Percentiles rank a stretch among this genome's conserved stretches.
Evolutionary conservation across 2,888 invertebrate genomes (phyloP).

Genomic region (Drosophila merina): DNA sequence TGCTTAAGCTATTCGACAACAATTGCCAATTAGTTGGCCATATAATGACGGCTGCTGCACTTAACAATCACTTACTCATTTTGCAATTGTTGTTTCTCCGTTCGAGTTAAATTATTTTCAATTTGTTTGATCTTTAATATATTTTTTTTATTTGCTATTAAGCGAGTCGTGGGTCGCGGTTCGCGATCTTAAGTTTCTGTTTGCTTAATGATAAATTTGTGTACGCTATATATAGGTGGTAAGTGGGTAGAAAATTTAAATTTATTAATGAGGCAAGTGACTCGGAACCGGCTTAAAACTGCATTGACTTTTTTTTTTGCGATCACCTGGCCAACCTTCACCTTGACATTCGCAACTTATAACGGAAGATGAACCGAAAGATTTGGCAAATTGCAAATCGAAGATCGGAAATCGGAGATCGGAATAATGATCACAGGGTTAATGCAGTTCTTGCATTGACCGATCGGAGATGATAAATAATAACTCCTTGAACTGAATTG

Average conservation of each 20-base stretch:
- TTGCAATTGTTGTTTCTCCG: conserved; percentile 45
- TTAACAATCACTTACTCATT: conserved; percentile 75
- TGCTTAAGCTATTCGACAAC: conserved; percentile 17
- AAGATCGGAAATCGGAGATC: not conserved
- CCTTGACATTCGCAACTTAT: conserved; percentile 63
- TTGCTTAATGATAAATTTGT: conserved; percentile 44
- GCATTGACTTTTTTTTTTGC: conserved; percentile 15
- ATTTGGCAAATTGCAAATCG: conserved; percentile 9
- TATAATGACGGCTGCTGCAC: conserved; percentile 28
- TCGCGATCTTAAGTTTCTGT: conserved; percentile 24
- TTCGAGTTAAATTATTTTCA: conserved; percentile 20
- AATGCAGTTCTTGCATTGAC: conserved; percentile 27
- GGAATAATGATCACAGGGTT: not conserved
- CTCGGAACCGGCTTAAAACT: conserved; percentile 37
- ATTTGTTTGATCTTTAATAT: conserved; percentile 10
- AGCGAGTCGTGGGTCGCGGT: not conserved
- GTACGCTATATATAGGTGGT: conserved; percentile 31
- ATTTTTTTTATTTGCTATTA: conserved; percentile 8
- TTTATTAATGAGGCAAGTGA: conserved; percentile 21
- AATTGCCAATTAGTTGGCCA: conserved; percentile 43
- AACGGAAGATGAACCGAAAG: conserved; percentile 29
- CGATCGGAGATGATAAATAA: not conserved
- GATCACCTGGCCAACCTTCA: conserved; percentile 55
- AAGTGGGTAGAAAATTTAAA: conserved; percentile 24
- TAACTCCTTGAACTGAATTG: conserved; percentile 52